Conservation (phyloP, 1,140 invertebrate genomes). For the Solen grandis region DNA sequence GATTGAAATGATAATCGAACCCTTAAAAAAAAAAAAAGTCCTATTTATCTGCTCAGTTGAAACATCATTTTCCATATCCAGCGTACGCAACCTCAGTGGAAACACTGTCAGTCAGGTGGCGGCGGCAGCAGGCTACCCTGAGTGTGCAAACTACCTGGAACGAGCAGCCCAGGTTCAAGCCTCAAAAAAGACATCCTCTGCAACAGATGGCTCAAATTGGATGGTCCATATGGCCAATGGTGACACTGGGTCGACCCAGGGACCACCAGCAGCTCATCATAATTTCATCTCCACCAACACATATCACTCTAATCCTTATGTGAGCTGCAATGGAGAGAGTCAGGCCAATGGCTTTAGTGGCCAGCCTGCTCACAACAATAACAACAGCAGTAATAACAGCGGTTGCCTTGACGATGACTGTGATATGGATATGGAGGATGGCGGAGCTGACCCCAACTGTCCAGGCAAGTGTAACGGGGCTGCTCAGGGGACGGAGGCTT, state of each 20-base stretch:
- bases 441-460: slow-evolving; percentile 5
- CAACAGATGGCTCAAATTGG: slow-evolving; percentile 8
- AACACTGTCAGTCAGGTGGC: slow-evolving; percentile 66
- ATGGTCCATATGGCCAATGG: background rate
- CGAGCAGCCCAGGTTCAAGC: slow-evolving; percentile 60
- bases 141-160: slow-evolving; percentile 70
- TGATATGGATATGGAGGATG: slow-evolving; percentile 60
- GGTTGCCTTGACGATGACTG: slow-evolving; percentile 40
- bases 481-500: background rate
- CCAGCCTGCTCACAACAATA: slow-evolving; percentile 29
- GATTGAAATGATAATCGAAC: too few relatives aligned
- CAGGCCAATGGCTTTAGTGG: background rate
- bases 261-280: slow-evolving; percentile 2
- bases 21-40: too few relatives aligned
- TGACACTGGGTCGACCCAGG: slow-evolving; percentile 15
- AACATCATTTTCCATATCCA: too few relatives aligned
- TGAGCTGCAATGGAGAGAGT: slow-evolving; percentile 7
- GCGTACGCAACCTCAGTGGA: slow-evolving; percentile 65
- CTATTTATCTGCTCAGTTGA: too few relatives aligned
- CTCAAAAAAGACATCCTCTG: background rate
- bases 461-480: background rate
- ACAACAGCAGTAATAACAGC: background rate
- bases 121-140: slow-evolving; percentile 56
- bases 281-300: slow-evolving; percentile 31
- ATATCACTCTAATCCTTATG: slow-evolving; percentile 34